Conservation (phyloP, 2,797 vertebrate species). For the Ctenochaetus hawaiiensis region DNA sequence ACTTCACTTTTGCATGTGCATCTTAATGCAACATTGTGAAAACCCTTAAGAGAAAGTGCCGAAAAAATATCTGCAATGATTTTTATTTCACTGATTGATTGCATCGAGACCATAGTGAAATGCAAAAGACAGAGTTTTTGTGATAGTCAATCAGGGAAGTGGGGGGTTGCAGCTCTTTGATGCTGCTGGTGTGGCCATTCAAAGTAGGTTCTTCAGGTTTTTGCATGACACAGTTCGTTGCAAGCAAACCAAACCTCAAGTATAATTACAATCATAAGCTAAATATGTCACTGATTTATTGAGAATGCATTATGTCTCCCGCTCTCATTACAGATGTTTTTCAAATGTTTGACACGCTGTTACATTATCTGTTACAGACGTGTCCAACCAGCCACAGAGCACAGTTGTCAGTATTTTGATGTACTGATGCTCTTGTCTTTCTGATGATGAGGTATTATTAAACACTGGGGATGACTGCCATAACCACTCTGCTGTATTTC, state of each 20-base stretch:
- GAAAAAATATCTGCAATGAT: background rate
- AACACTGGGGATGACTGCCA: constrained; percentile 37
- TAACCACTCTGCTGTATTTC: constrained; percentile 44
- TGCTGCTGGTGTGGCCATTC: background rate
- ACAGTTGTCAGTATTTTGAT: constrained; percentile 12
- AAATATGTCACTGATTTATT: background rate
- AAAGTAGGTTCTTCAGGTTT: background rate
- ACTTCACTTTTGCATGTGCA: background rate
- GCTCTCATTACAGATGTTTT: constrained; percentile 17
- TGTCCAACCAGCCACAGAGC: constrained; percentile 8
- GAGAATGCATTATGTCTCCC: background rate
- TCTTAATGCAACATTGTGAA: background rate
- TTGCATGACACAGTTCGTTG: background rate
- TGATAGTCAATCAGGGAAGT: too few relatives aligned
- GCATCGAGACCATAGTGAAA: background rate
- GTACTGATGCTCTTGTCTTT: constrained; percentile 23
- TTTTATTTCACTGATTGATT: background rate
- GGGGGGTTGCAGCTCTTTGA: background rate
- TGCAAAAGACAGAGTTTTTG: background rate
- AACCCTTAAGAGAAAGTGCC: background rate
- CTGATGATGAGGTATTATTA: constrained; percentile 32
- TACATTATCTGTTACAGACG: constrained; percentile 17
- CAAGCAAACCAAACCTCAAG: background rate
- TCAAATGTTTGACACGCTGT: constrained; percentile 7
- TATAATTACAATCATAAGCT: constrained; percentile 5